Conservation (phyloP, 2,797 vertebrate genomes). For the Brotula barbata region DNA sequence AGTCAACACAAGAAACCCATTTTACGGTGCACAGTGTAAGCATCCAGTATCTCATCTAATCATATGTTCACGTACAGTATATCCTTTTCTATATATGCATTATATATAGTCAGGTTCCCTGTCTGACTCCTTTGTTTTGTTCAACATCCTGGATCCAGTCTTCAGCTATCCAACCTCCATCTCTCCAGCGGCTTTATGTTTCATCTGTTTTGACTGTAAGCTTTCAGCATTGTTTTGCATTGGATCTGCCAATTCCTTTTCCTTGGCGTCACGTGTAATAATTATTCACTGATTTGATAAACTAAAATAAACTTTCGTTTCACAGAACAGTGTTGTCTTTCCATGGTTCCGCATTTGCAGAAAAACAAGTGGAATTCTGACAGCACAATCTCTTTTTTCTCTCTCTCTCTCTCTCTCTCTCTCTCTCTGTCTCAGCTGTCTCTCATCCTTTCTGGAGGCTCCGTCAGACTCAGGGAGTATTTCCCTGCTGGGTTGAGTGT, state of each 20-base stretch:
- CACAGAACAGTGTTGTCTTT: conserved; percentile 10
- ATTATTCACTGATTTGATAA: conserved; percentile 9
- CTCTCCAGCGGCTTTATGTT: too few relatives aligned
- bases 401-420: not conserved
- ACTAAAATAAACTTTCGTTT: conserved; percentile 39
- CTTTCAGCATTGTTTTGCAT: not conserved
- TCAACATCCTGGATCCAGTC: too few relatives aligned
- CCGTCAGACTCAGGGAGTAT: conserved; percentile 34
- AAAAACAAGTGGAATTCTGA: too few relatives aligned
- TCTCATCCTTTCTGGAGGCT: conserved; percentile 26
- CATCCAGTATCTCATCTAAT: too few relatives aligned
- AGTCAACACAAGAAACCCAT: too few relatives aligned
- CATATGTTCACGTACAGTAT: too few relatives aligned
- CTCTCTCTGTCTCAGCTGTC: conserved; percentile 1
- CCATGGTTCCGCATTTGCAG: not conserved
- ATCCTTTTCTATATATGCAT: too few relatives aligned
- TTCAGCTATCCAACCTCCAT: too few relatives aligned
- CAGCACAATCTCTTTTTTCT: not conserved
- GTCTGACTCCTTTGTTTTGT: too few relatives aligned
- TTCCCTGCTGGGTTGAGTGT: conserved; percentile 24
- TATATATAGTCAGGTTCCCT: too few relatives aligned
- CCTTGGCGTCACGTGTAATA: not conserved
- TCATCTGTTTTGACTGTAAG: not conserved
- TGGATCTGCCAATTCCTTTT: conserved; percentile 4
- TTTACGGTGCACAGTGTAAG: too few relatives aligned